Base-by-base conservation (phyloP, 1,140 invertebrate species). In the Ectropis grisescens region DNA sequence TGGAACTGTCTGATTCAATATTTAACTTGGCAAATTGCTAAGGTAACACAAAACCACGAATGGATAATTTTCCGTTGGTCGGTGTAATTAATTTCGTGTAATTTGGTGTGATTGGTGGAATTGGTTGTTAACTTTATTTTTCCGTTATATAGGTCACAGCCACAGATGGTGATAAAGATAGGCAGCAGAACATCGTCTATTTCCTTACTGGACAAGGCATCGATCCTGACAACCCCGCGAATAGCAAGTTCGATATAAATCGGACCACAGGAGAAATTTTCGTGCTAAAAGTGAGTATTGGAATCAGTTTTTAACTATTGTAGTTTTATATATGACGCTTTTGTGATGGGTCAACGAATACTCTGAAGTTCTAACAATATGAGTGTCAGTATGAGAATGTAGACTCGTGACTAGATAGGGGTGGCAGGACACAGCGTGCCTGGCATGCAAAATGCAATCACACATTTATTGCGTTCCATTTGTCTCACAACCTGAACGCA, bases 221-320 rank as follows among this genome's bases (percentile, higher is more conserved):
- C 54, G 94, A 97, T 84, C 90, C 95, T 5, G 93, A 96, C 71
- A 96, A 97, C 84, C 92, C 93, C 16, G 91, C 92, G 37, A 96
- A 97, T 65, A 95, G 93, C 82, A 97, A 97, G 83, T 99, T 99
- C 62, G 92, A 95, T 66, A 97, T 99, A 51, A 97, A 98, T 82
- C 86, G 92, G 39, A 95, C 94, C 1, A 95, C 92, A 2, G 95
- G 95, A 29, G 94, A 96, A 78, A 97, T 98, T 75, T 96, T 92
- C 66, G 94, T 97, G 5, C 82, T 96, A 2, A 95, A 95, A 89
- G 94, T 96, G 54, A 66, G 39, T 39, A 33, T 53, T 23, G n/a
- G 34, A 19, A 29, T 33, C 10, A 39, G 15, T 33, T 22, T 26
- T 32, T 41, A 32, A 27, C 10, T 36, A n/a, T 27, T 36, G 7